These are phyloP conservation scores for Candidula unifasciata DNA, from an alignment of 2,888 invertebrate species.

Conservation along the genomic window DNA sequence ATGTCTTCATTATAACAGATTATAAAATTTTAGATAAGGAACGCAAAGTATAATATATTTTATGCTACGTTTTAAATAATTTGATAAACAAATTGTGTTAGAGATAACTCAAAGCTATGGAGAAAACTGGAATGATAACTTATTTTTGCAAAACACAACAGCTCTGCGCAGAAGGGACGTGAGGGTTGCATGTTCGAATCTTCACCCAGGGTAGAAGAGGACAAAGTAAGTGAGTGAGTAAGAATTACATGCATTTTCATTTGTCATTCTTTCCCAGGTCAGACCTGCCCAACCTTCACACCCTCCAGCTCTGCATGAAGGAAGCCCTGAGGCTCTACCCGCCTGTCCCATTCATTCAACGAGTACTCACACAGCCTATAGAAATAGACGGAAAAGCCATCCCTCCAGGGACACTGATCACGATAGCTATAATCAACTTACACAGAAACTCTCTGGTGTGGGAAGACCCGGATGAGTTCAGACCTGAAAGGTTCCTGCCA, in stretches of 20 bases:
- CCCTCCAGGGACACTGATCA: slow-evolving; percentile 59
- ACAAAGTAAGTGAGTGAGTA: too few species aligned
- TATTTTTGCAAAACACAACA: too few species aligned
- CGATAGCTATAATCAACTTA: slow-evolving; percentile 58
- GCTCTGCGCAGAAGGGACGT: too few species aligned
- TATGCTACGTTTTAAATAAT: too few species aligned
- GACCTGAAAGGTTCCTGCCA: slow-evolving; percentile 65
- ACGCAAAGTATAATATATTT: too few species aligned
- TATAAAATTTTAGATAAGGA: too few species aligned
- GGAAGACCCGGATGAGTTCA: slow-evolving; percentile 61
- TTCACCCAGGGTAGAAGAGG: too few species aligned
- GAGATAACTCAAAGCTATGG: too few species aligned
- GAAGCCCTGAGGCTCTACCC: slow-evolving; percentile 66
- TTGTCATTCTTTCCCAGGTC: slow-evolving; percentile 58
- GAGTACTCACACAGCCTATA: slow-evolving; percentile 58
- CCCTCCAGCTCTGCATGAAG: slow-evolving; percentile 67
- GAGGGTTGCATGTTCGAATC: too few species aligned
- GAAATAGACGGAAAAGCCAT: slow-evolving; percentile 62
- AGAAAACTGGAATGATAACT: too few species aligned
- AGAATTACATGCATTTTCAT: neutral
- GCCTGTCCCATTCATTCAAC: slow-evolving; percentile 64
- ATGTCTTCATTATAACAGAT: too few species aligned
- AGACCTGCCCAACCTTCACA: slow-evolving; percentile 64
- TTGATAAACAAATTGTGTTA: too few species aligned
- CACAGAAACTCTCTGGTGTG: slow-evolving; percentile 69